phyloP scores from a whole-genome alignment of 2,797 vertebrate species.

The Rhabdophis nuchalis region DNA sequence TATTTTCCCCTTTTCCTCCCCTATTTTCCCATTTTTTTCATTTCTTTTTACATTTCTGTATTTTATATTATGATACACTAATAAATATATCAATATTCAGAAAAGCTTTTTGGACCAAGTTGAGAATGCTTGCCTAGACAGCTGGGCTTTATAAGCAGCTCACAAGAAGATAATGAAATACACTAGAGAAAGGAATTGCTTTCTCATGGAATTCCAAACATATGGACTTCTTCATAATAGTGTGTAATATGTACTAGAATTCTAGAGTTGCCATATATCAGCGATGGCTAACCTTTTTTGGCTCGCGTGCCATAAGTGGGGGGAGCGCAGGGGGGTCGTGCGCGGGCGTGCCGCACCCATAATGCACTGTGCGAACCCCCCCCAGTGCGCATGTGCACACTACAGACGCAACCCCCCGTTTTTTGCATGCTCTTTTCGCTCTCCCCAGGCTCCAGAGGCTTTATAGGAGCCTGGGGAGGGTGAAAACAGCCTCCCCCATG shows the following conservation, averaged over 20 bases:
- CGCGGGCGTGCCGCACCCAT: too few species aligned
- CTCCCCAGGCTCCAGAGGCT: too few species aligned
- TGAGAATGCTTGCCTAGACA: neutral
- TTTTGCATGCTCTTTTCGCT: too few species aligned
- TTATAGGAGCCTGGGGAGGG: too few species aligned
- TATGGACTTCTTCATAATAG: neutral
- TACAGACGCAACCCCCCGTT: too few species aligned
- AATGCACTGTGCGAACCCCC: too few species aligned
- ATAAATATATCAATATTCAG: neutral
- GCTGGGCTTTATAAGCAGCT: neutral
- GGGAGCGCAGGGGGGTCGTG: too few species aligned
- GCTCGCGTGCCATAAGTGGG: too few species aligned
- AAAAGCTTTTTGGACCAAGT: neutral
- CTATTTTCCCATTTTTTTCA: neutral
- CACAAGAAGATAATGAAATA: neutral
- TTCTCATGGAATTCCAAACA: neutral
- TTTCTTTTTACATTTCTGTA: neutral
- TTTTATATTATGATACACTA: neutral
- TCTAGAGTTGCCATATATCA: slow-evolving; percentile 1
- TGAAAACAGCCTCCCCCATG: too few species aligned
- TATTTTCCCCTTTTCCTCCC: neutral
- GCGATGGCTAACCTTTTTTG: too few species aligned
- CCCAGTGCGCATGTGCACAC: too few species aligned
- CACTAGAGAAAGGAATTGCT: neutral
- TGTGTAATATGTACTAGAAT: slow-evolving; percentile 25